Evolutionary conservation across 2,888 invertebrate species (phyloP).

Genomic region (Fabriciana adippe): DNA sequence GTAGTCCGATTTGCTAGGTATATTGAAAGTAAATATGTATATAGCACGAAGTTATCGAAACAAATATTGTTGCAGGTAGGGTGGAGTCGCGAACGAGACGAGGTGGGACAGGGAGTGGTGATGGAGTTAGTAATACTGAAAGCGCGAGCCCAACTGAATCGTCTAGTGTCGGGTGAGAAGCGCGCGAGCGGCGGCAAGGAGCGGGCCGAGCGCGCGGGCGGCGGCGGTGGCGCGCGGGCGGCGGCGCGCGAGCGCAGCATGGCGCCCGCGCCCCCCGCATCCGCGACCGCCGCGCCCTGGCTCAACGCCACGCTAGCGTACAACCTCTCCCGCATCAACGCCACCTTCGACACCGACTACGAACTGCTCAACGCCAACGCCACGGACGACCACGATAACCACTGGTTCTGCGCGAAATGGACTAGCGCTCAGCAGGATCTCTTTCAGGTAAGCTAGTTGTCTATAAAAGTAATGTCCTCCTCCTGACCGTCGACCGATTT

Average conservation of each 20-base stretch:
- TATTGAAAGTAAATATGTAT: not conserved
- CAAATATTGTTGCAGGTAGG: slow-evolving; percentile 52
- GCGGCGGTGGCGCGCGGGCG: slow-evolving; percentile 57
- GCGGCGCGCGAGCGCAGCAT: slow-evolving; percentile 70
- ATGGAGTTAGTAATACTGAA: slow-evolving; percentile 84
- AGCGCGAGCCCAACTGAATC: slow-evolving; percentile 83
- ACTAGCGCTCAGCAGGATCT: slow-evolving; percentile 90
- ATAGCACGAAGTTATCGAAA: not conserved
- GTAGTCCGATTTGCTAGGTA: too few relatives aligned
- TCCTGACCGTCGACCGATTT: not conserved
- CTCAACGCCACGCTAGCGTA: slow-evolving; percentile 81
- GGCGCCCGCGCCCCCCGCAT: slow-evolving; percentile 72
- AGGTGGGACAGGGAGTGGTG: slow-evolving; percentile 69
- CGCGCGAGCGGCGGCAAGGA: slow-evolving; percentile 53
- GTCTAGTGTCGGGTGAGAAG: slow-evolving; percentile 77
- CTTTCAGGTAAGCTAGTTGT: slow-evolving; percentile 80
- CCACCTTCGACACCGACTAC: slow-evolving; percentile 78
- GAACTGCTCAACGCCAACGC: slow-evolving; percentile 75
- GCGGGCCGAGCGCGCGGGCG: slow-evolving; percentile 53
- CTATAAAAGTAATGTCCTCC: not conserved
- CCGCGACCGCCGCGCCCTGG: slow-evolving; percentile 72
- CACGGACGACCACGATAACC: slow-evolving; percentile 71
- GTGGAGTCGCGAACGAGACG: slow-evolving; percentile 35
- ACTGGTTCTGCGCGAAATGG: slow-evolving; percentile 88
- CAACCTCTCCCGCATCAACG: slow-evolving; percentile 79